Evolutionary conservation across 2,113 vertebrate species (phyloP).

Genomic region (Tapirus terrestris): DNA sequence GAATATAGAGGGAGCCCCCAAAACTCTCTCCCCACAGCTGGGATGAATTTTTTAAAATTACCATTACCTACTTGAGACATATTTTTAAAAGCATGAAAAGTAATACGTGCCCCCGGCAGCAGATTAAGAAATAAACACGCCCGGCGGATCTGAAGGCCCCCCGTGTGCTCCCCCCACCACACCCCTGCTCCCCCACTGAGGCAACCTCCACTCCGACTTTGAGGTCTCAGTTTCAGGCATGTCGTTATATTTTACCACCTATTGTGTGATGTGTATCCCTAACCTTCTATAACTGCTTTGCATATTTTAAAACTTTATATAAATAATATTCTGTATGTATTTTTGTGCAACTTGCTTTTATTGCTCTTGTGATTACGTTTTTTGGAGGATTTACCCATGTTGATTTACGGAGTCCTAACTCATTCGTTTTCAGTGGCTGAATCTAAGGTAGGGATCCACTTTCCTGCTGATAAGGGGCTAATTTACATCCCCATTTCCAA

Average conservation of each 20-base stretch:
- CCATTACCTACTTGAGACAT: not conserved
- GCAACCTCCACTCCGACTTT: too few species aligned
- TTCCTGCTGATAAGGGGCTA: not conserved
- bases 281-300: not conserved
- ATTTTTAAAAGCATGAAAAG: not conserved
- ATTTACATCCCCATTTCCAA: not conserved
- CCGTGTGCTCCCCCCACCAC: not conserved
- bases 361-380: not conserved
- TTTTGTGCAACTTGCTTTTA: not conserved
- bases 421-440: not conserved
- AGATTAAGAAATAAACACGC: not conserved
- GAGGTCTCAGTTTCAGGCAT: not conserved
- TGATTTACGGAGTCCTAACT: not conserved
- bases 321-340: not conserved
- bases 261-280: not conserved
- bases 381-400: not conserved
- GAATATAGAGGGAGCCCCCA: not conserved
- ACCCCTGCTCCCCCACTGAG: not conserved
- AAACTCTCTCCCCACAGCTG: not conserved
- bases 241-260: not conserved
- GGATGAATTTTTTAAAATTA: not conserved
- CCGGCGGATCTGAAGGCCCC: not conserved
- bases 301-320: not conserved
- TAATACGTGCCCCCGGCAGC: not conserved
- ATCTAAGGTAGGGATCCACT: not conserved